Conservation (phyloP, 1,140 invertebrate genomes). For the Procambarus virginalis region DNA sequence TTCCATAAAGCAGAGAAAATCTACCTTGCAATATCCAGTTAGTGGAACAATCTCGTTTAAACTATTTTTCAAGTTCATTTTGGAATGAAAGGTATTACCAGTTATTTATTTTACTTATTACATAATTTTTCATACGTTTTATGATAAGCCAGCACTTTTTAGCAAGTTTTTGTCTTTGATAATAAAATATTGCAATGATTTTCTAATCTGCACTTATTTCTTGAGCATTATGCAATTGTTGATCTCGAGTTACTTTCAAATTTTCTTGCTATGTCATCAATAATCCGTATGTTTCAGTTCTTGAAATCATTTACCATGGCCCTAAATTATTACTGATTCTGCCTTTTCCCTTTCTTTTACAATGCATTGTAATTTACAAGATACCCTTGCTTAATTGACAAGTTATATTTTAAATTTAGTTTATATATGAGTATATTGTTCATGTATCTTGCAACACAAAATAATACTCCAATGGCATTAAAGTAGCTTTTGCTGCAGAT, state of each 20-base stretch:
- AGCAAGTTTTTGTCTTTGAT: not conserved
- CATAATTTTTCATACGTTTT: not conserved
- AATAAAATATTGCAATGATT: not conserved
- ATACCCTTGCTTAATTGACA: not conserved
- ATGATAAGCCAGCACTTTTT: not conserved
- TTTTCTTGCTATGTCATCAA: not conserved
- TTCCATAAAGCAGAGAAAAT: not conserved
- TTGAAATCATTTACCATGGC: not conserved
- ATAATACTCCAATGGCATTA: not conserved
- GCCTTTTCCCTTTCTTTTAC: not conserved
- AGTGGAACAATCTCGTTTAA: not conserved
- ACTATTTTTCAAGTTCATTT: not conserved
- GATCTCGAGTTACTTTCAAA: not conserved
- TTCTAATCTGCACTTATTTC: not conserved
- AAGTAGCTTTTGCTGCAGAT: not conserved
- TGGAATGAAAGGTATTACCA: not conserved
- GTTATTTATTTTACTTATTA: slow-evolving; percentile 3
- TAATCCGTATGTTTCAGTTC: not conserved
- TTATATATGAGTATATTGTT: not conserved
- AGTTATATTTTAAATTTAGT: not conserved
- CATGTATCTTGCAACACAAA: not conserved
- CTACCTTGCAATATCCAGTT: not conserved
- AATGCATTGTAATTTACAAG: not conserved
- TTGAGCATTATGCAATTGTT: not conserved
- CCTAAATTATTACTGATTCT: slow-evolving; percentile 5